Evolutionary conservation across 2,888 invertebrate species (phyloP).

Genomic region (Cryptops parisi): DNA sequence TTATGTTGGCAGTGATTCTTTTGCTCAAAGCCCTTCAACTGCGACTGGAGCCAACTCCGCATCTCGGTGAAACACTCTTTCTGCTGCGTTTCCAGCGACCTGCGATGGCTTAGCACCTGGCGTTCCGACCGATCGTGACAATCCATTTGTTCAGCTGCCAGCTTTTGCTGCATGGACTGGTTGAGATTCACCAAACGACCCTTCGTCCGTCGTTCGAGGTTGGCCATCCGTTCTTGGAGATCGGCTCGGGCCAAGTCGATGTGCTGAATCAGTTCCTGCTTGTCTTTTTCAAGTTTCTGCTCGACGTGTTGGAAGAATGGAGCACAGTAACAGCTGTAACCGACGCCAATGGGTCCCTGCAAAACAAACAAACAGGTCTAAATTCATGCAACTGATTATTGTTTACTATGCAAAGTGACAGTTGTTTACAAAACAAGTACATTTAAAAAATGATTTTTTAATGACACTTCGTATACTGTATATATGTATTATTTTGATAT

Average conservation of each 20-base stretch:
- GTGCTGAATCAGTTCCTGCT: constrained; percentile 58
- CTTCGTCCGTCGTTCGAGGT: constrained; percentile 55
- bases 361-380: constrained; percentile 18
- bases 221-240: constrained; percentile 64
- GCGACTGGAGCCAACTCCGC: constrained; percentile 27
- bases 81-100: constrained; percentile 35
- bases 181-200: constrained; percentile 48
- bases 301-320: constrained; percentile 82
- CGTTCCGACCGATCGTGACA: constrained; percentile 48
- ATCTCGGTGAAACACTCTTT: constrained; percentile 24
- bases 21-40: constrained; percentile 6
- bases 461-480: too few relatives aligned
- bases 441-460: too few relatives aligned
- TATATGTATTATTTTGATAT: too few relatives aligned
- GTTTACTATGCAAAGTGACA: background rate
- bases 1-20: background rate
- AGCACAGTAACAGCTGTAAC: constrained; percentile 83
- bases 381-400: background rate
- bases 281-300: constrained; percentile 57
- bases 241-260: constrained; percentile 65
- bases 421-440: too few relatives aligned
- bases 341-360: constrained; percentile 77
- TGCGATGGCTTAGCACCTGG: constrained; percentile 43
- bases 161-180: constrained; percentile 42
- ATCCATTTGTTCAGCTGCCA: constrained; percentile 46